phyloP scores from a whole-genome alignment of 1,140 invertebrate species.

The Euschistus heros region DNA sequence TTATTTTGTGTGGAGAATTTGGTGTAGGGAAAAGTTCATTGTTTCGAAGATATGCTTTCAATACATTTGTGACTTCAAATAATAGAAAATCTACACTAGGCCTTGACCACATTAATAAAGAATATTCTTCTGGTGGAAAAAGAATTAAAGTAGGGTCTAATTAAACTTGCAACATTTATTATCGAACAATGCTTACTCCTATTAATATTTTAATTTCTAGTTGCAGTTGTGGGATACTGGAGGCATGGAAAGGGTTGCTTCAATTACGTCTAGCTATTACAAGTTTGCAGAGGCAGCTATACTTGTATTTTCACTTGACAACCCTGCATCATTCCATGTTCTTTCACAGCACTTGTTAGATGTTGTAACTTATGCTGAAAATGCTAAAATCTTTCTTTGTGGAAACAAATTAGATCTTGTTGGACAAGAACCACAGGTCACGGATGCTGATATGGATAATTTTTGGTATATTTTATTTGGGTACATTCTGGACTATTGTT shows the following conservation, averaged over 20 bases:
- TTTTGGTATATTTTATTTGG: slow-evolving; percentile 79
- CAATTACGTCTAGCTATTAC: slow-evolving; percentile 87
- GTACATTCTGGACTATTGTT: too few relatives aligned
- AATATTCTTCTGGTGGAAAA: slow-evolving; percentile 60
- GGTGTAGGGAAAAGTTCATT: slow-evolving; percentile 89
- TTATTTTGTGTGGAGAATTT: slow-evolving; percentile 90
- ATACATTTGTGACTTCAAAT: slow-evolving; percentile 67
- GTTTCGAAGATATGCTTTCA: slow-evolving; percentile 80
- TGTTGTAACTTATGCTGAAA: slow-evolving; percentile 84
- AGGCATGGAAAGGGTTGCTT: slow-evolving; percentile 86
- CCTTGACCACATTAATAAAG: slow-evolving; percentile 78
- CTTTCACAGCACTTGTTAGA: slow-evolving; percentile 81
- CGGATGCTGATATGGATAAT: slow-evolving; percentile 77
- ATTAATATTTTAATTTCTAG: too few relatives aligned
- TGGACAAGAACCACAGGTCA: slow-evolving; percentile 57
- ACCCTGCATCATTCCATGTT: slow-evolving; percentile 79
- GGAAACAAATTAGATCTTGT: slow-evolving; percentile 80
- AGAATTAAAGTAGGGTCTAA: slow-evolving; percentile 60
- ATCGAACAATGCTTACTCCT: too few relatives aligned
- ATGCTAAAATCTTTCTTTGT: slow-evolving; percentile 86
- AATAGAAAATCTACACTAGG: slow-evolving; percentile 82
- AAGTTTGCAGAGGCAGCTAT: slow-evolving; percentile 88
- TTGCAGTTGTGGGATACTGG: slow-evolving; percentile 88
- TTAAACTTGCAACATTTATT: too few relatives aligned
- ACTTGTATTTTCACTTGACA: slow-evolving; percentile 79